Evolutionary conservation across 2,797 vertebrate genomes (phyloP), one percentile per base, ranked within the genome.

Genomic region (Nasua narica): DNA sequence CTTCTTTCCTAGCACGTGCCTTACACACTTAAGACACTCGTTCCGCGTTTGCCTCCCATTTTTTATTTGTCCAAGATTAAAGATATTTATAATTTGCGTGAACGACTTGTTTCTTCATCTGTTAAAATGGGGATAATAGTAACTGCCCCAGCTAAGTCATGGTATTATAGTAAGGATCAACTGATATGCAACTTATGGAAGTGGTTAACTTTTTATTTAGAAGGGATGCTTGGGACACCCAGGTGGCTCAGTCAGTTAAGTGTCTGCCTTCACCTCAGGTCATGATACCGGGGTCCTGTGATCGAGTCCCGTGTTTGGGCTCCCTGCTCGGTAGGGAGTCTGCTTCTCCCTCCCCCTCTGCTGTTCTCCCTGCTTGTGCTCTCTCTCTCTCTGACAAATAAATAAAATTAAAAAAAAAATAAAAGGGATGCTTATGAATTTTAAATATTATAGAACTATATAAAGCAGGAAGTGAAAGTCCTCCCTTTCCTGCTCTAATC

Each of bases 21-120:
- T 93, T 56, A 79, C 13, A 40, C 27, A 23, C 16, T 7, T 16
- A 81, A 89, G 40, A 76, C 4, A 6, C 18, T 27, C 8, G 25
- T 56, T 52, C 58, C 1, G 37, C 46, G 29, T 50, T 90, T 81
- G 48, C 32, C 48, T 69, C 32, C 43, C 32, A 0, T 14, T 95
- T n/a, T 32, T 85, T 40, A 60, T 43, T 82, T 70, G 16, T 77
- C 56, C 84, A 62, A 88, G 19, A 90, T 93, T 40, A 90, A 90
- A 91, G 65, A 65, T 67, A 77, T 43, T 93, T 90, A 40, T 32
- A 69, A 79, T 82, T 67, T 62, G 37, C 29, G 25, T 5, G 32
- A 90, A 43, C 81, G n/a, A 91, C 46, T 77, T 87, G 74, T 35
- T 94, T 87, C 56, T 83, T 85, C 60, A 69, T 87, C 21, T 87